Conservation (phyloP, 2,888 invertebrate genomes). For the Andrena minutula region DNA sequence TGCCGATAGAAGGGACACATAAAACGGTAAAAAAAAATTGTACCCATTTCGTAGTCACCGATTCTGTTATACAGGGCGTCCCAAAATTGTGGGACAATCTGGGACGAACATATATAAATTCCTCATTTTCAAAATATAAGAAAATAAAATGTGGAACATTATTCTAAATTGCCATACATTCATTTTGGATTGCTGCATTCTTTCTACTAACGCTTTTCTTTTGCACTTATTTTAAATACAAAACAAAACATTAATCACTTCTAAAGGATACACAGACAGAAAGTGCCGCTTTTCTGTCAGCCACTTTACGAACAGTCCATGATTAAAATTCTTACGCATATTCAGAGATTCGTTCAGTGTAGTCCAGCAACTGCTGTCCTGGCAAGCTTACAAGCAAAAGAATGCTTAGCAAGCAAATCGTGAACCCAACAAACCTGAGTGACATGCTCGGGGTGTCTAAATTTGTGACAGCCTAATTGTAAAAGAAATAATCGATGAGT, state of each 20-base stretch:
- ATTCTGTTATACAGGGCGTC: too few relatives aligned
- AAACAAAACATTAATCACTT: not conserved
- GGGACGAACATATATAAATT: too few relatives aligned
- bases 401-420: slow-evolving; percentile 62
- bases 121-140: too few relatives aligned
- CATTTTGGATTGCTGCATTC: too few relatives aligned
- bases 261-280: not conserved
- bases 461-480: slow-evolving; percentile 34
- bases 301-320: not conserved
- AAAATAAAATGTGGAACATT: too few relatives aligned
- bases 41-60: too few relatives aligned
- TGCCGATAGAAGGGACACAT: too few relatives aligned
- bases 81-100: too few relatives aligned
- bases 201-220: too few relatives aligned
- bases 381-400: slow-evolving; percentile 72
- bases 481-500: not conserved
- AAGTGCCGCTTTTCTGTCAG: not conserved
- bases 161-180: too few relatives aligned
- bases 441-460: slow-evolving; percentile 49
- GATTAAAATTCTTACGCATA: slow-evolving; percentile 64
- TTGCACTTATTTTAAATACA: too few relatives aligned
- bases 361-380: slow-evolving; percentile 70
- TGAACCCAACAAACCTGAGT: slow-evolving; percentile 67
- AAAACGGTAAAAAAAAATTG: too few relatives aligned
- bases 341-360: slow-evolving; percentile 64